These are phyloP conservation scores for Raja brachyura DNA, from an alignment of 2,113 vertebrate species.

Conservation along the genomic window DNA sequence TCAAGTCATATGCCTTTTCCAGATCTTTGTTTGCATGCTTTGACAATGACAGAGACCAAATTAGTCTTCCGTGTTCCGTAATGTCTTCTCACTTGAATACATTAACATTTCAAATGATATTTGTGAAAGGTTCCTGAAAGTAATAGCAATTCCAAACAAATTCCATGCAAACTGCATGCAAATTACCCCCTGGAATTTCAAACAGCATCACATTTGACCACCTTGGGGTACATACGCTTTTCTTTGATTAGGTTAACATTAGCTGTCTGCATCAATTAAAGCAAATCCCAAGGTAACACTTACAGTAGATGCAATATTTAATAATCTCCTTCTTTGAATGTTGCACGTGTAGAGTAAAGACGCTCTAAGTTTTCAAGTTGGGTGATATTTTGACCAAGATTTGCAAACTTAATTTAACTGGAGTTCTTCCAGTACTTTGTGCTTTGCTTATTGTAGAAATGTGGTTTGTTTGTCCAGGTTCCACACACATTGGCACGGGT, in stretches of 20 bases:
- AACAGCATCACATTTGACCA: neutral
- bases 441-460: neutral
- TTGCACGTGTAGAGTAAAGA: neutral
- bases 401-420: neutral
- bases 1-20: neutral
- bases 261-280: neutral
- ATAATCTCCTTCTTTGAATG: neutral
- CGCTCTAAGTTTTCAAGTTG: neutral
- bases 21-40: neutral
- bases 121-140: neutral
- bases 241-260: neutral
- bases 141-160: neutral
- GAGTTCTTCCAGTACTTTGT: too few relatives aligned
- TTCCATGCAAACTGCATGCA: slow-evolving; percentile 11
- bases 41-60: neutral
- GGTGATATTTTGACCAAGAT: neutral
- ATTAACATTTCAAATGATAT: neutral
- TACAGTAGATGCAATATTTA: neutral
- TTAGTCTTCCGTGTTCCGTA: neutral
- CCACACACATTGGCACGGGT: neutral
- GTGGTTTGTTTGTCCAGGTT: neutral
- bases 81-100: neutral
- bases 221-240: neutral
- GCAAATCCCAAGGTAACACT: neutral
- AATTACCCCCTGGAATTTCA: slow-evolving; percentile 14